Base-by-base conservation (phyloP, 2,888 invertebrate species). In the Mythimna vitellina region DNA sequence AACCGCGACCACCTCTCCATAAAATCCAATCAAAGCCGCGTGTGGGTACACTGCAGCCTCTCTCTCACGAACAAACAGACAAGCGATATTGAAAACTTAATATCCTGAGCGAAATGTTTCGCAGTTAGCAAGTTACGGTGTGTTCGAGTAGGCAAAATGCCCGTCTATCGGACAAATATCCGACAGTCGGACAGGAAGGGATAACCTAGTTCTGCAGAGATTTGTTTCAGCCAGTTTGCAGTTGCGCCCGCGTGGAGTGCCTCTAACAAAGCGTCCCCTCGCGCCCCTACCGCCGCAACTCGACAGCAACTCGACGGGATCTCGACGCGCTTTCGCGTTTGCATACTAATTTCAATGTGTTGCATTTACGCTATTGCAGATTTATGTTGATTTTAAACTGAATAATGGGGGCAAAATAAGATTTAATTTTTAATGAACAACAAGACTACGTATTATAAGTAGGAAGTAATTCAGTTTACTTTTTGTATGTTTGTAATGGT, bases 141-240 rank as follows among this genome's bases (percentile, higher is more conserved):
- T 83, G 63, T 73, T 76, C 73, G 72, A 73, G 75, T 78, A 82
- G 80, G 84, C 77, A 82, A 79, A 81, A 80, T 71, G 72, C 69
- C 63, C 79, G 79, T 74, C 79, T 82, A 86, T 84, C 81, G 78
- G 86, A 88, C 88, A 89, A 89, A 89, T 89, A 87, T 82, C 88
- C 86, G 85, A 87, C 87, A 88, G 83, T 81, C 87, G 69, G 84
- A 85, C 86, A 86, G 87, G 89, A 85, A 86, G 84, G 87, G 87
- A 87, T 88, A 89, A 87, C 89, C 89, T 81, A 89, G 84, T 90
- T 89, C 78, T 80, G 80, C 78, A 80, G 84, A 88, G 88, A 89
- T 89, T 90, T 89, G 91, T 90, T 89, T 89, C 89, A 87, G 82
- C 83, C 85, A 87, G 89, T 88, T 88, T 86, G 86, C 85, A 78